Conservation (phyloP, 2,888 invertebrate species). For the Cataglyphis rosenhaueri region DNA sequence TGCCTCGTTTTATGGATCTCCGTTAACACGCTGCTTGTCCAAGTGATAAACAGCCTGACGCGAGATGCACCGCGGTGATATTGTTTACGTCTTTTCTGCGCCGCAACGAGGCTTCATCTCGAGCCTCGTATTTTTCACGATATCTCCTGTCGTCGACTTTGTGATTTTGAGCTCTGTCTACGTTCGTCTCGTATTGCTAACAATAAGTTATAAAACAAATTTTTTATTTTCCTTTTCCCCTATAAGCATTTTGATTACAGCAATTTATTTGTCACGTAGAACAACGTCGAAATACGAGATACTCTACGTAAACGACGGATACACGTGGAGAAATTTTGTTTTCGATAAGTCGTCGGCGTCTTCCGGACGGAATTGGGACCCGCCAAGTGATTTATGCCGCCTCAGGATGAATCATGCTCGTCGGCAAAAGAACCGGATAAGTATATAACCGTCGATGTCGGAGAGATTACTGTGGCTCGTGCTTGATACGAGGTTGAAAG, state of each 20-base stretch:
- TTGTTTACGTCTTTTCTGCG: slow-evolving; percentile 3
- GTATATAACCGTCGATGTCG: slow-evolving; percentile 79
- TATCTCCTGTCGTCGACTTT: neutral
- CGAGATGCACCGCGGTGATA: slow-evolving; percentile 21
- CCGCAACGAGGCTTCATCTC: neutral
- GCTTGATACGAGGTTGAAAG: slow-evolving; percentile 77
- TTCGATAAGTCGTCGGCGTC: slow-evolving; percentile 75
- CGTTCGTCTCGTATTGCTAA: neutral
- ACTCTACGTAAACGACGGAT: slow-evolving; percentile 41
- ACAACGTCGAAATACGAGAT: neutral
- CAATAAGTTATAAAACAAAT: neutral
- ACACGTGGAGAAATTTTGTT: slow-evolving; percentile 73
- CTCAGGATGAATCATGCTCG: slow-evolving; percentile 81
- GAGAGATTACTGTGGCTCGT: slow-evolving; percentile 82
- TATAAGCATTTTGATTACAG: neutral
- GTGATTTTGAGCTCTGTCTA: neutral
- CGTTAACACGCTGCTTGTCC: slow-evolving; percentile 47
- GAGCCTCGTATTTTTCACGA: neutral
- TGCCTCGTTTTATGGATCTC: slow-evolving; percentile 49
- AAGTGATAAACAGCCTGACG: slow-evolving; percentile 47
- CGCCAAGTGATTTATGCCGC: slow-evolving; percentile 78
- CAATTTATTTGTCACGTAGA: slow-evolving; percentile 21
- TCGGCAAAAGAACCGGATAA: slow-evolving; percentile 76
- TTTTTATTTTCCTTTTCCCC: neutral
- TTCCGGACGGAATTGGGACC: slow-evolving; percentile 72